Conservation (phyloP, 2,888 invertebrate species). For the Nemapogon koenigi region DNA sequence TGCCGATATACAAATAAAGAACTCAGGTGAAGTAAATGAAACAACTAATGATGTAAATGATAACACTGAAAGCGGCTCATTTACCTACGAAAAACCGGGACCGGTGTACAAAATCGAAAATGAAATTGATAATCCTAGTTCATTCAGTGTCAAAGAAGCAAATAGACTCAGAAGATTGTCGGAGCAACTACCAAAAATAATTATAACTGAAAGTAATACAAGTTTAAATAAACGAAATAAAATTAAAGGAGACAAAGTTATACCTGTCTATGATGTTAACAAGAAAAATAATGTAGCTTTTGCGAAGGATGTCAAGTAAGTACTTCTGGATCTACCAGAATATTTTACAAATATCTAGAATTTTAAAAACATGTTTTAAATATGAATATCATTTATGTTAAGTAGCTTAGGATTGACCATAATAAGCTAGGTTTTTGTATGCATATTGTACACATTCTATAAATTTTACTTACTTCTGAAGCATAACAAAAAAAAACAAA, state of each 20-base stretch:
- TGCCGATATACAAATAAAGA: neutral
- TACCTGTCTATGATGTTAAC: constrained; percentile 11
- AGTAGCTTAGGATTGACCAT: no score
- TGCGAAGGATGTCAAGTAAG: constrained; percentile 13
- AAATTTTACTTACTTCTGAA: no score
- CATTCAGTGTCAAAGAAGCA: constrained; percentile 19
- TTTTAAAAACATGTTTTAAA: no score
- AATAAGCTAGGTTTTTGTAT: no score
- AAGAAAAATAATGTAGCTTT: constrained; percentile 16
- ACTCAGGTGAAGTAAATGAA: neutral
- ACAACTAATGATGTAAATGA: neutral
- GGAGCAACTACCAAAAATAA: constrained; percentile 44
- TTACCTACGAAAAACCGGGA: constrained; percentile 18
- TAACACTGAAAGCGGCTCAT: neutral
- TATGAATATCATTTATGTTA: no score
- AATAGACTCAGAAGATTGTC: constrained; percentile 42
- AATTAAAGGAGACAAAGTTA: constrained; percentile 11
- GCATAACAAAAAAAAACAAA: no score
- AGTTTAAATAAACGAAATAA: constrained; percentile 23
- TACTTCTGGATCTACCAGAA: no score
- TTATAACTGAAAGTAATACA: constrained; percentile 44
- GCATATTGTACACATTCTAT: no score
- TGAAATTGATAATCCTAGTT: constrained; percentile 29
- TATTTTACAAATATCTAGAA: no score
- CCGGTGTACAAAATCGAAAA: constrained; percentile 33